Base-by-base conservation (phyloP, 2,888 invertebrate genomes). In the Cremastinae sp. region DNA sequence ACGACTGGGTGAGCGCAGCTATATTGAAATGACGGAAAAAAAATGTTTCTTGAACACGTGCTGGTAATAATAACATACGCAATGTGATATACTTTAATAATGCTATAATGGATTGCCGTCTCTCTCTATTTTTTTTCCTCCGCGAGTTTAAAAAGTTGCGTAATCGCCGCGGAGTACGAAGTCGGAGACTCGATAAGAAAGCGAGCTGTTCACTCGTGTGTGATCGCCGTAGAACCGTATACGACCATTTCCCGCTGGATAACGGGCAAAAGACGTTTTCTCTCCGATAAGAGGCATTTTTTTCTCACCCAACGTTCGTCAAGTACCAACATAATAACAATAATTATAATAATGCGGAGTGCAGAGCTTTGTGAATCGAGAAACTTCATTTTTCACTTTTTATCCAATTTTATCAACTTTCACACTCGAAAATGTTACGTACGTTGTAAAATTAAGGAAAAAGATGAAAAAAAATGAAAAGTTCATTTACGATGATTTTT, bases 351-450 rank as follows among this genome's bases (percentile, higher is more conserved):
- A 8, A 51, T 53, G 28, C 7, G 4, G 8, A 51, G 14, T 14
- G 12, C 59, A 12, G 18, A n/a, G 16, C 16, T 16, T 37, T 10
- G 28, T 12, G 14, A 28, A n/a, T 43, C 22, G 51, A 51, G 43
- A 58, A 68, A 68, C 55, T 41, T 43, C 59, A 70, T 61, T 70
- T 70, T n/a, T n/a, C n/a, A n/a, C n/a, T n/a, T 41, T 35, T 61
- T 59, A 61, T 61, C 41, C 41, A 37, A 22, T 51, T 18, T 35
- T 28, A 4, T 53, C 28, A 61, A 61, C 69, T 70, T 51, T 70
- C 69, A 51, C 69, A 43, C 16, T 28, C 14, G 22, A 10, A 12
- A 20, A 59, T 10, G 20, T 43, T 43, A 43, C 4, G 35, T n/a
- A n/a, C n/a, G 9, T 43, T n/a, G 9, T 45, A n/a, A 37, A 37